Conservation (phyloP, 2,113 vertebrate species). For the Phoxinus phoxinus region DNA sequence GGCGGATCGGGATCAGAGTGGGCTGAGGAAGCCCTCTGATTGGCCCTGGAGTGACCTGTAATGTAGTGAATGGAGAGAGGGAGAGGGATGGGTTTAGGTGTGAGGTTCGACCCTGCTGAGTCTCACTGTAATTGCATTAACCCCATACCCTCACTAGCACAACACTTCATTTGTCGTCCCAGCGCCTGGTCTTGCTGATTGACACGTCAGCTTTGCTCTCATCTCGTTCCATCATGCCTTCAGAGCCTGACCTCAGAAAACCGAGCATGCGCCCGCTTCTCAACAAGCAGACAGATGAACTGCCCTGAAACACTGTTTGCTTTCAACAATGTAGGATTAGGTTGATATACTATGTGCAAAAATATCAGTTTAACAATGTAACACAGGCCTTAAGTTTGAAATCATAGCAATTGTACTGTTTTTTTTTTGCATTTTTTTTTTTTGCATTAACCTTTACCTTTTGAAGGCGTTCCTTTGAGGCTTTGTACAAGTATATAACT, state of each 20-base stretch:
- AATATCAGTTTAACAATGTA: background rate
- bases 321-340: background rate
- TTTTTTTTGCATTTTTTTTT: background rate
- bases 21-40: background rate
- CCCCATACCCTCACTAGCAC: slow-evolving; percentile 55
- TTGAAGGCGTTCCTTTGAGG: no score
- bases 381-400: background rate
- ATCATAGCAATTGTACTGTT: background rate
- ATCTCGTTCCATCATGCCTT: slow-evolving; percentile 28
- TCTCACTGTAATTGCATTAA: slow-evolving; percentile 58
- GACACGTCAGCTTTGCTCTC: slow-evolving; percentile 31
- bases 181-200: slow-evolving; percentile 47
- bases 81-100: slow-evolving; percentile 19
- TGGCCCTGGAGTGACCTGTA: slow-evolving; percentile 48
- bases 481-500: no score
- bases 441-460: background rate
- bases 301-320: background rate
- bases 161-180: slow-evolving; percentile 56
- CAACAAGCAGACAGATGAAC: background rate
- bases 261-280: background rate
- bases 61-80: slow-evolving; percentile 2
- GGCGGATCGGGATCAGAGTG: background rate
- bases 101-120: slow-evolving; percentile 45
- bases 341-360: background rate
- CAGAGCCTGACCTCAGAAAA: slow-evolving; percentile 28